Base-by-base conservation (phyloP, 2,113 vertebrate species). In the Epinephelus moara region DNA sequence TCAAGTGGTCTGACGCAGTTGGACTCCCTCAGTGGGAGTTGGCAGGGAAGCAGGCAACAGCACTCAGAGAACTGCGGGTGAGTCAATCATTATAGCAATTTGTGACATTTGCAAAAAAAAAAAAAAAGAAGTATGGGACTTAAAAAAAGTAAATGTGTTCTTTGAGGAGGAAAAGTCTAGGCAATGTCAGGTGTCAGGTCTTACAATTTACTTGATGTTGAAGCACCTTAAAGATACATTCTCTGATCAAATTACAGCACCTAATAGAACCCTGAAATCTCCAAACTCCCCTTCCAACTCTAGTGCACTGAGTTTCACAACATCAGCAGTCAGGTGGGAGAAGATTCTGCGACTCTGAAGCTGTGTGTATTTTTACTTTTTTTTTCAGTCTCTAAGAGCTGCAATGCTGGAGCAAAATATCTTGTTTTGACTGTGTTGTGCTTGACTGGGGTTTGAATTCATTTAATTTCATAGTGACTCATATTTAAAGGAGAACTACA, bases 11-110 rank as follows among this genome's bases (percentile, higher is more conserved):
- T 77, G 88, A 69, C 64, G 2, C 88, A 40, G 83, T 76, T 55
- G 78, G 86, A 83, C 66, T 73, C 37, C 55, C 78, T 74, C 75
- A 27, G 80, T 50, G 27, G 82, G 89, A 86, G 89, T 33, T 82
- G 84, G 76, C 78, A 74, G 53, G 61, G 62, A 88, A 71, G 63
- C 47, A 49, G 74, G 55, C 50, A 69, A 23, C 75, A 66, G 77
- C 85, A 66, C 80, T 69, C 55, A 81, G 75, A 67, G 56, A 82
- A 19, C 73, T 56, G 70, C 7, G 15, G 80, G 84, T 52, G 72
- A 92, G 72, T 88, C 69, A 61, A 70, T 81, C 88, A 82, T 84
- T 70, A 83, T 2, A 45, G 73, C 78, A 75, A 80, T 82, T 63
- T 85, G 83, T 83, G 87, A 80, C 85, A 82, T 90, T 78, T 90